Evolutionary conservation across 2,888 invertebrate genomes (phyloP), one percentile per base, ranked within the genome.

Genomic region (Eilema griseolum): DNA sequence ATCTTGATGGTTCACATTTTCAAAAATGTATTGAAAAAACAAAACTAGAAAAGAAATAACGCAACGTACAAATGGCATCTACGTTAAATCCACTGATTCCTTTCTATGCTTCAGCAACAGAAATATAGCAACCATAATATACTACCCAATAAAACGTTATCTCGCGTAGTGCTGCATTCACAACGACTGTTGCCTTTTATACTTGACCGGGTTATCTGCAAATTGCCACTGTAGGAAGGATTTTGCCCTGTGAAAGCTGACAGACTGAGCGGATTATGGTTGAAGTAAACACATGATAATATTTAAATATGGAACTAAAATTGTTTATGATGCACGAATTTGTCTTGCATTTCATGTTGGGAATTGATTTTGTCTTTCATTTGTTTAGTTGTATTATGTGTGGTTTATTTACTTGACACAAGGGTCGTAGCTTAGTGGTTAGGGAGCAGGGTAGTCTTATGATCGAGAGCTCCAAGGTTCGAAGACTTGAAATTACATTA

Each of bases 111-210:
- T 8, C 20, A 28, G 26, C 60, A 57, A 57, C 57, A 23, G 24
- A 57, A 57, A 57, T 41, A 41, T 37, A 37, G 8, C 31, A 37
- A 37, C 37, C 56, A 56, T 3, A 28, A 20, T 31, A 31, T 28
- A 31, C 28, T 31, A 37, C 75, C 41, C 28, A 61, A 66, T 75
- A 73, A 77, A 80, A 80, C 61, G 69, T 69, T 80, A 79, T 79
- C 78, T 67, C 46, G 16, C 28, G 60, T 37, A 72, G 69, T 61
- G 60, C 66, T 46, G 60, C 62, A 66, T 52, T 52, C 63, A 41
- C 46, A 73, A 69, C 57, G 56, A 37, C 70, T 26, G 63, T 41
- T 23, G 46, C 41, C 73, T 73, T 69, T 70, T 59, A 61, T 75
- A 77, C 63, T 77, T 75, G 59, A 75, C 52, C 24, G 70, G 61